Evolutionary conservation across 2,888 invertebrate species (phyloP), one percentile per base, ranked within the genome.

Genomic region (Eilema caniola): DNA sequence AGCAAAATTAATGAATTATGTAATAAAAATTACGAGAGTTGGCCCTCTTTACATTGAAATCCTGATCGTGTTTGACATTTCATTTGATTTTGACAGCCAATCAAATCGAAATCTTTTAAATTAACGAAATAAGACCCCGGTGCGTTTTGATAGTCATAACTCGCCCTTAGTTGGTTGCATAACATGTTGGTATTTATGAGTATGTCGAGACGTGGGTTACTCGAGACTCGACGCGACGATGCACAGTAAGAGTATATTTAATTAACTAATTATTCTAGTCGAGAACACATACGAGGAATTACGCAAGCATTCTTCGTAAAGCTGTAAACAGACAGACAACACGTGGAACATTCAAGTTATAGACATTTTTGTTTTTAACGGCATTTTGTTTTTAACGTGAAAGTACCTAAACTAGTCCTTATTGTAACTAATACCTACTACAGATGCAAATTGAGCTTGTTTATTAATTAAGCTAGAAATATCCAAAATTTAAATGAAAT

Each of bases 221-320:
- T 66, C 62, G 67, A 28, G 63, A 68, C 74, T 76, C 74, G 75
- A 73, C 69, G 74, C 75, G 72, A 74, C 77, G 82, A 84, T 82
- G 80, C 81, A 72, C 80, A 76, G 75, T 76, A 83, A 80, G 82
- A 85, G 85, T 86, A 80, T 85, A 85, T 87, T 87, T 89, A 92
- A 91, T 90, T 91, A 89, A 87, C 86, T 87, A 82, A 82, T 82
- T 82, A 82, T 81, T 83, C 81, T 75, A 86, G 79, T 86, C 82
- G 82, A 75, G 80, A 83, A 83, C 84, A 84, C 82, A 84, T 80
- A 80, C 78, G 80, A 82, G 78, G 78, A 74, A 76, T 88, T 86
- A 85, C 83, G 83, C 79, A 88, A 90, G 83, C 83, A 74, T 20
- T 53, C 23, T 62, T 24, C 25, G 20, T 62, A 62, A 62, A 62